phyloP scores from a whole-genome alignment of 2,113 vertebrate genomes.

The Phaetusa simplex region DNA sequence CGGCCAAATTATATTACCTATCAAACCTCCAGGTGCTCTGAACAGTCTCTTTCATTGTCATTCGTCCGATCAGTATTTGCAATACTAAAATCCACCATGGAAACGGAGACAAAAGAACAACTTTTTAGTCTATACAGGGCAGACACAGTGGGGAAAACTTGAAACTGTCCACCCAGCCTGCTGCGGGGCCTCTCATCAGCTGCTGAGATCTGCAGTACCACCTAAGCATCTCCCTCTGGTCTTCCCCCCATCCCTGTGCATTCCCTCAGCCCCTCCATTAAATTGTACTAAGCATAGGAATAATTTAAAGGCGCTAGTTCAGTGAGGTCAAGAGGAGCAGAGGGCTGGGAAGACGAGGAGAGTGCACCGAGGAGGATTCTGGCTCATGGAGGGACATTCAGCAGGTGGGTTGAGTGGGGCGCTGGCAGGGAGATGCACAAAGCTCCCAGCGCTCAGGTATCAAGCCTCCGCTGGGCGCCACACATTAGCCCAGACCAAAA shows the following conservation, averaged over 20 bases:
- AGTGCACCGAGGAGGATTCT: neutral
- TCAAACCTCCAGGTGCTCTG: neutral
- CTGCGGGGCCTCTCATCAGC: rapidly evolving
- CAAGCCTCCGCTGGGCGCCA: neutral
- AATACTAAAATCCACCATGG: neutral
- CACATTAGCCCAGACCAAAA: neutral
- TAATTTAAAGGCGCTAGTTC: neutral
- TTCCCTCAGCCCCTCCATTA: neutral
- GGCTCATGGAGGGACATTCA: neutral
- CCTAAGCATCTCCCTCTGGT: neutral
- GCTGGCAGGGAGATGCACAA: neutral
- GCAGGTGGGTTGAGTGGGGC: neutral
- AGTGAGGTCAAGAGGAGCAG: neutral
- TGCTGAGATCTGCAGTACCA: neutral
- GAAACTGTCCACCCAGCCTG: neutral
- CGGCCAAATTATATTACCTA: neutral
- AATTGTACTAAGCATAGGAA: neutral
- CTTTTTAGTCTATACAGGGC: neutral
- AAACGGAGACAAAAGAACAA: neutral
- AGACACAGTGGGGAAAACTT: neutral
- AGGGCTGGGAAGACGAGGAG: neutral
- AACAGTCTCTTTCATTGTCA: neutral
- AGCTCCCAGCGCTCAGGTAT: neutral
- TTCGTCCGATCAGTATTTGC: neutral
- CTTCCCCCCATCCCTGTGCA: neutral